Conservation (phyloP, 2,113 vertebrate species). For the Otolemur garnettii region DNA sequence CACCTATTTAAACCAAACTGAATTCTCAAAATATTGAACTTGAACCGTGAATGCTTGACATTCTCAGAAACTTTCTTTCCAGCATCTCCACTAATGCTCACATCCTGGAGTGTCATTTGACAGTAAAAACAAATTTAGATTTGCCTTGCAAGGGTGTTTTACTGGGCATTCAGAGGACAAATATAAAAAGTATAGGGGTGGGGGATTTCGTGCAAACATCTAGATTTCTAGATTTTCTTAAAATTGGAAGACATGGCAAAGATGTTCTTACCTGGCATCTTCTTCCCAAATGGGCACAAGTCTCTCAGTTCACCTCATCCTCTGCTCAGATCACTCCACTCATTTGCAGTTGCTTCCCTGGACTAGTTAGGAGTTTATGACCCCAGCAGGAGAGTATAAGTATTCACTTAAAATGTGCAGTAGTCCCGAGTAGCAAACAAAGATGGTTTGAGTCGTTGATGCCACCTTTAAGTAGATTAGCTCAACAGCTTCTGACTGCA, state of each 20-base stretch:
- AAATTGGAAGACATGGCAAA: background rate
- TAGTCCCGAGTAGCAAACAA: background rate
- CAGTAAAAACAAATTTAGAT: constrained; percentile 60
- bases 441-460: background rate
- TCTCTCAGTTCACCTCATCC: background rate
- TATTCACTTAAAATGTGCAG: background rate
- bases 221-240: constrained; percentile 34
- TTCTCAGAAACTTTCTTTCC: constrained; percentile 10
- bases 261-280: background rate
- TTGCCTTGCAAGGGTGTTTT: constrained; percentile 49
- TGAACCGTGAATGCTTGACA: background rate
- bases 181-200: background rate
- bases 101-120: background rate
- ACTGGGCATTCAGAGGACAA: background rate
- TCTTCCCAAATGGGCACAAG: background rate
- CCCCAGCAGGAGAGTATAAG: background rate
- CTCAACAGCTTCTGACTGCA: background rate
- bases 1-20: background rate
- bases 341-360: background rate
- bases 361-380: background rate
- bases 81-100: background rate
- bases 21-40: constrained; percentile 36
- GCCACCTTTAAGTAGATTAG: background rate
- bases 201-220: background rate
- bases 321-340: background rate